phyloP scores from a whole-genome alignment of 2,888 invertebrate genomes.

The Eupithecia insigniata region DNA sequence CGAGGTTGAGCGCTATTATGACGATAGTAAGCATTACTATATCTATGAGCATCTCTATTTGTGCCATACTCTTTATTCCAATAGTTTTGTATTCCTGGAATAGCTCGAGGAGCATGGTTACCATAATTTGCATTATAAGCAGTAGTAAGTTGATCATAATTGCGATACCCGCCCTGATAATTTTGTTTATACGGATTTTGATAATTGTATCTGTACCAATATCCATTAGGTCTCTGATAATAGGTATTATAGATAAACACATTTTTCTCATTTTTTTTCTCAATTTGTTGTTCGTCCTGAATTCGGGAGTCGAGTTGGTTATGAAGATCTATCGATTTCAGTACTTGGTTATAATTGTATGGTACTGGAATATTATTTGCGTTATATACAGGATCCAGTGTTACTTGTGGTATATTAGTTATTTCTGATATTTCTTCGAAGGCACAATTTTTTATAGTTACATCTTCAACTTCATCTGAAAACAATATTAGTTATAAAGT shows the following conservation, averaged over 20 bases:
- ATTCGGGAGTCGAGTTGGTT: not conserved
- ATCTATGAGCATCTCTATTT: not conserved
- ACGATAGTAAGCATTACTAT: not conserved
- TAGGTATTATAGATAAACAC: not conserved
- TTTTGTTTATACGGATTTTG: not conserved
- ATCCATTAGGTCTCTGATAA: not conserved
- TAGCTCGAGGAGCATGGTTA: not conserved
- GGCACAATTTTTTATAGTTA: slow-evolving; percentile 25
- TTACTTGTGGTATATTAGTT: not conserved
- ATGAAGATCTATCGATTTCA: not conserved
- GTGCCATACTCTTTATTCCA: not conserved
- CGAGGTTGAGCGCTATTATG: not conserved
- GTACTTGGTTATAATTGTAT: not conserved
- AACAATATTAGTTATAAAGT: not conserved
- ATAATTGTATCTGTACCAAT: not conserved
- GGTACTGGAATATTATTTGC: not conserved
- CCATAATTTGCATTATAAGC: not conserved
- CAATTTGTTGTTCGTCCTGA: not conserved
- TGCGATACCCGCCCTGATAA: not conserved
- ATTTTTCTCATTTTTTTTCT: not conserved
- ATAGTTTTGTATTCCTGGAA: not conserved
- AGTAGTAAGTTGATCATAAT: not conserved
- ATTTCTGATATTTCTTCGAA: slow-evolving; percentile 35
- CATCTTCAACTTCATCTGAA: slow-evolving; percentile 23
- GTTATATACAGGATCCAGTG: not conserved